These are phyloP conservation scores for Xenops minutus DNA, from an alignment of 2,797 vertebrate species.

Conservation along the genomic window DNA sequence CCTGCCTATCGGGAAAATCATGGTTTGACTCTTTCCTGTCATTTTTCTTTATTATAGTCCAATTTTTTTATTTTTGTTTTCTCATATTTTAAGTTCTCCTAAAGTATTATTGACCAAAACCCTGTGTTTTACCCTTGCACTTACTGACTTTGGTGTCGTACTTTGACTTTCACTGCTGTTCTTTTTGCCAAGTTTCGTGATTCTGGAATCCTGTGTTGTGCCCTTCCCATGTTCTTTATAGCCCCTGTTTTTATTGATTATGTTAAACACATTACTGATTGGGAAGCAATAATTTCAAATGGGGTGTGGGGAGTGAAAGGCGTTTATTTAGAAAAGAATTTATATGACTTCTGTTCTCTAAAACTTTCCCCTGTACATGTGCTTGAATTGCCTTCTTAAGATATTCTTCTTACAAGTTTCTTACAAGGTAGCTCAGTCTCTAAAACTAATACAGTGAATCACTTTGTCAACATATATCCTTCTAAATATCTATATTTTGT, in stretches of 20 bases:
- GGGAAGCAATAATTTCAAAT: neutral
- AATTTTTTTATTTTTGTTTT: neutral
- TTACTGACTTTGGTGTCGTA: neutral
- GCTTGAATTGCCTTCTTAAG: neutral
- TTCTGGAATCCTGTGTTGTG: neutral
- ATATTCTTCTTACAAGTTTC: neutral
- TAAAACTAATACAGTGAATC: neutral
- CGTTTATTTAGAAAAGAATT: neutral
- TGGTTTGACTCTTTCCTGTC: neutral
- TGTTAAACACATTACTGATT: neutral
- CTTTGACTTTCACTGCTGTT: neutral
- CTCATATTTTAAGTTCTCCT: neutral
- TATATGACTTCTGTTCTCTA: neutral
- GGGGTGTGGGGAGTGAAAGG: neutral
- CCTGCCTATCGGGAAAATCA: neutral
- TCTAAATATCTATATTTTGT: neutral
- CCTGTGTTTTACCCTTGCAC: neutral
- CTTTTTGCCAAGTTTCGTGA: neutral
- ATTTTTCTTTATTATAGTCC: neutral
- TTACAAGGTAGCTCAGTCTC: neutral
- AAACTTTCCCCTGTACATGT: neutral
- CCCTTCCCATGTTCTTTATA: neutral
- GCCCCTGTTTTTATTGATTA: neutral
- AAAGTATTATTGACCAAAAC: neutral
- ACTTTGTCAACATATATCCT: neutral